A percentile compares a stretch with the other conserved stretches of the same genome.
These are phyloP conservation scores for Chamaea fasciata DNA, from an alignment of 2,113 vertebrate species.

Conservation along the genomic window DNA sequence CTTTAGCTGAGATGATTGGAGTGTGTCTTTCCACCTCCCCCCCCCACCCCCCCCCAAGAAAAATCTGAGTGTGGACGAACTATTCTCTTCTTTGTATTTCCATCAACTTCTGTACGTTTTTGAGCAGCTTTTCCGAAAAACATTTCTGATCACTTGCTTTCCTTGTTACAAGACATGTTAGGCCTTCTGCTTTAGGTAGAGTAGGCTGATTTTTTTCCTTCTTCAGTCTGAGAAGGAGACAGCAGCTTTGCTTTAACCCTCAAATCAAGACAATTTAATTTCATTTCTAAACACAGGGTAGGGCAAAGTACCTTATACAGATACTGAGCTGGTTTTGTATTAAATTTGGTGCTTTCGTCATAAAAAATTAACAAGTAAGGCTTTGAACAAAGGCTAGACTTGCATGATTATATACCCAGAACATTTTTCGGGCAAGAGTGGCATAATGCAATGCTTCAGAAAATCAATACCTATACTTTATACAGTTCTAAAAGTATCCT, in stretches of 20 bases:
- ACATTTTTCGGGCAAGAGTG: neutral
- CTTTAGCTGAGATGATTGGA: neutral
- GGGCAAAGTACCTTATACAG: neutral
- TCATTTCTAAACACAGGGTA: neutral
- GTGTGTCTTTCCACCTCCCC: accelerated
- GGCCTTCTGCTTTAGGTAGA: neutral
- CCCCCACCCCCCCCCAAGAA: neutral
- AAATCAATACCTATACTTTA: neutral
- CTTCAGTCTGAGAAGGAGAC: neutral
- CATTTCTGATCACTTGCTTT: neutral
- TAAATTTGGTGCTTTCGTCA: neutral
- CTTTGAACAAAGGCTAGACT: neutral
- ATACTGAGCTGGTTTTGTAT: neutral
- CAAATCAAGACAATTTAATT: neutral
- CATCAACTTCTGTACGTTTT: neutral
- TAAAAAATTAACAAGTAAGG: neutral
- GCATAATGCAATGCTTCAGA: neutral
- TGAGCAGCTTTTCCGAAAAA: neutral
- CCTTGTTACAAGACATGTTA: neutral
- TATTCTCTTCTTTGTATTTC: neutral
- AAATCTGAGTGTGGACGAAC: neutral
- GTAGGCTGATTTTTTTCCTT: neutral
- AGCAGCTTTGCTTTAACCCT: neutral
- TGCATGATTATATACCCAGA: neutral
- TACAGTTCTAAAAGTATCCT: neutral